Percentiles rank a stretch among this genome's conserved stretches.
phyloP scores from a whole-genome alignment of 2,888 invertebrate genomes.

The Synanthedon myopaeformis region DNA sequence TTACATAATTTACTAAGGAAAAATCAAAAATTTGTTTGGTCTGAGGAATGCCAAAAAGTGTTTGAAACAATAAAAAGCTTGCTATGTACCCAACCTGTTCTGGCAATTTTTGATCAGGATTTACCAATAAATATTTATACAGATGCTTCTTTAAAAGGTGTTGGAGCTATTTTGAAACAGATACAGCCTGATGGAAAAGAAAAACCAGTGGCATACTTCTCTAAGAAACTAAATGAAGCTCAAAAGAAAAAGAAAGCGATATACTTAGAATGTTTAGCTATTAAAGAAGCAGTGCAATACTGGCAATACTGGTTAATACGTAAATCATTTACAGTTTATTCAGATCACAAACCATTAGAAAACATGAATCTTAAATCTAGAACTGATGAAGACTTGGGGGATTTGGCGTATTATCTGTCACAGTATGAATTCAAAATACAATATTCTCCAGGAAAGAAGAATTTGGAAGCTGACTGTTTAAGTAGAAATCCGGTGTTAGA shows the following conservation, averaged over 20 bases:
- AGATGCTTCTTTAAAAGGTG: constrained; percentile 7
- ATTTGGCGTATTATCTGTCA: neutral
- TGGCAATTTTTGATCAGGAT: too few relatives aligned
- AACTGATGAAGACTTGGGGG: constrained; percentile 3
- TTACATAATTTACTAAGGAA: too few relatives aligned
- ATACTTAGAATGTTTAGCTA: constrained; percentile 11
- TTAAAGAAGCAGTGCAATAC: constrained; percentile 11
- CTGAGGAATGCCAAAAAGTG: too few relatives aligned
- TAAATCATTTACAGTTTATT: constrained; percentile 9
- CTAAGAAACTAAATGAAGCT: constrained; percentile 9
- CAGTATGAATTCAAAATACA: neutral
- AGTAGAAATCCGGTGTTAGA: too few relatives aligned
- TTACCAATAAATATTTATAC: constrained; percentile 15
- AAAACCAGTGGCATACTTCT: constrained; percentile 11
- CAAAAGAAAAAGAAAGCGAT: constrained; percentile 12
- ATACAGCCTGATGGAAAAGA: constrained; percentile 7
- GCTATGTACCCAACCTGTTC: too few relatives aligned
- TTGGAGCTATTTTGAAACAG: constrained; percentile 8
- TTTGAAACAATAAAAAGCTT: too few relatives aligned
- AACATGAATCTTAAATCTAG: constrained; percentile 8
- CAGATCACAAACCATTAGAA: constrained; percentile 10
- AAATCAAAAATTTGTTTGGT: too few relatives aligned
- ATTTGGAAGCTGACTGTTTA: too few relatives aligned
- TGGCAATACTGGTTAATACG: constrained; percentile 13
- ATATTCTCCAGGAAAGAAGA: too few relatives aligned